Base-by-base conservation (phyloP, 2,113 vertebrate species). In the Nestor notabilis region DNA sequence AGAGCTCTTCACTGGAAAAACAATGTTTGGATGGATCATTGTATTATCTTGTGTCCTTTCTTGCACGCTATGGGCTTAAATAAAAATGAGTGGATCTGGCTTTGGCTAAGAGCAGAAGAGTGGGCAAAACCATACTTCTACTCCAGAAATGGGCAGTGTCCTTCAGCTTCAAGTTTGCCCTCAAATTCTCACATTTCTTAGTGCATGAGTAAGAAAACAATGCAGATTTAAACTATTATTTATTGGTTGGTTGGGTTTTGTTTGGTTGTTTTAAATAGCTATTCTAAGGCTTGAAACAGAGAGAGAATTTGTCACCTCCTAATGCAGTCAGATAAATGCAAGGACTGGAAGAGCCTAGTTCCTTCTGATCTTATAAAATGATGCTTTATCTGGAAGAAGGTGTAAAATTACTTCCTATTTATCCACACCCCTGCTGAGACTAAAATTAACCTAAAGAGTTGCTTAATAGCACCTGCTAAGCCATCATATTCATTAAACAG, bases 371-470 rank as follows among this genome's bases (percentile, higher is more conserved):
- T 88, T 77, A 94, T 71, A 65, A 95, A 93, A 52, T n/a, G 35
- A 65, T 53, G 28, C 39, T 91, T 71, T 92, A 74, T 87, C 65
- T 92, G 50, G 53, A 87, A 81, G 72, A 77, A 91, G 83, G 70
- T 61, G 27, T 87, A 93, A 87, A 93, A 92, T 78, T 50, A 43
- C 25, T 87, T 96, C 65, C 74, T 94, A 75, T 95, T 95, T 92
- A 88, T 95, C 77, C 76, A 75, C 76, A 83, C 47, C 33, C 83
- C 91, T 87, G 71, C 79, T 90, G 87, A 93, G 87, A 80, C 39
- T 65, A 90, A 87, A 96, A 91, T 93, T 83, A 96, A 71, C 41
- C 61, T 95, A 72, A 86, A 94, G 55, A 90, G 75, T 14, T 90
- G 13, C 69, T 81, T 93, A 68, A 91, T 65, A 66, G 50, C 77